Conservation (phyloP, 2,797 vertebrate species). For the Pangasius djambal region DNA sequence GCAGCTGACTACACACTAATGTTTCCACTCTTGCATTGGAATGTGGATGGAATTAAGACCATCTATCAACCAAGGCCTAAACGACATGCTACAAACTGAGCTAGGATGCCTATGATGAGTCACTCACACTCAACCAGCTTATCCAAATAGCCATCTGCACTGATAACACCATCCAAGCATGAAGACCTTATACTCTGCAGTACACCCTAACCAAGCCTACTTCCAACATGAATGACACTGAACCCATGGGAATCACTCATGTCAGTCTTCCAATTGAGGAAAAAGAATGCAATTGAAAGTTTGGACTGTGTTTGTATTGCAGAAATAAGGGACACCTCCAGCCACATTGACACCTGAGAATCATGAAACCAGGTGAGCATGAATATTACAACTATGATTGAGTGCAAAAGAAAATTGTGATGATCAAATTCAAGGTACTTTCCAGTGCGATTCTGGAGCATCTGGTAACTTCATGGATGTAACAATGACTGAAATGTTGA, state of each 20-base stretch:
- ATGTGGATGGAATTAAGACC: not conserved
- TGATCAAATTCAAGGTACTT: not conserved
- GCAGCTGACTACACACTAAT: not conserved
- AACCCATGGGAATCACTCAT: not conserved
- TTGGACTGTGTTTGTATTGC: not conserved
- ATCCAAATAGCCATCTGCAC: not conserved
- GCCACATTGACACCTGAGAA: not conserved
- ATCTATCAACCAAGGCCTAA: not conserved
- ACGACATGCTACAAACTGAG: not conserved
- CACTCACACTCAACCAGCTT: not conserved
- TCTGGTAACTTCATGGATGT: not conserved
- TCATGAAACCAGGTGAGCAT: slow-evolving; percentile 12
- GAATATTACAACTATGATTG: not conserved
- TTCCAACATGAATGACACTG: not conserved
- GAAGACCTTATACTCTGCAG: not conserved
- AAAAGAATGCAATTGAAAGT: not conserved
- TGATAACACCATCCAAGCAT: not conserved
- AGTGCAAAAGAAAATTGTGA: not conserved
- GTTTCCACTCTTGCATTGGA: not conserved
- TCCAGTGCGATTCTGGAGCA: not conserved
- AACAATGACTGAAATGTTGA: not conserved
- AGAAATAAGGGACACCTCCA: not conserved
- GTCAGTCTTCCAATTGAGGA: not conserved
- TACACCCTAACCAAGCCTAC: not conserved
- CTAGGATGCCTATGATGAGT: not conserved